These are phyloP conservation scores for Cosmia trapezina DNA, from an alignment of 2,888 invertebrate genomes.

Conservation along the genomic window DNA sequence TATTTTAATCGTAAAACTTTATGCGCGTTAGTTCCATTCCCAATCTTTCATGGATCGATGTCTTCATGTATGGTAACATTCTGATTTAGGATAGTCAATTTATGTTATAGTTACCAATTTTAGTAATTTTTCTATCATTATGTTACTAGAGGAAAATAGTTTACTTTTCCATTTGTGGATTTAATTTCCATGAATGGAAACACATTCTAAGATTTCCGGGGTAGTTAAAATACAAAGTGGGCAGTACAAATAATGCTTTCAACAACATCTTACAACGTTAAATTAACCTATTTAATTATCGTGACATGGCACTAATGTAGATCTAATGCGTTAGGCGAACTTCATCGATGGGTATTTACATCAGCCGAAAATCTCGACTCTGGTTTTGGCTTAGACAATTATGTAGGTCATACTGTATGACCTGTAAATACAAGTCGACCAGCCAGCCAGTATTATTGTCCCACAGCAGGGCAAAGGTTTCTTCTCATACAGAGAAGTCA, in stretches of 20 bases:
- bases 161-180: not conserved
- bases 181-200: not conserved
- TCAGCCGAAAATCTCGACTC: not conserved
- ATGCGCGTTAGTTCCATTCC: slow-evolving; percentile 28
- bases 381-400: not conserved
- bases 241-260: slow-evolving; percentile 17
- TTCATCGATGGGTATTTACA: not conserved
- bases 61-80: slow-evolving; percentile 11
- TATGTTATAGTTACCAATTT: not conserved
- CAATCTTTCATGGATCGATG: slow-evolving; percentile 12
- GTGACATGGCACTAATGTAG: too few relatives aligned
- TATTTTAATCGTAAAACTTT: slow-evolving; percentile 36
- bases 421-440: too few relatives aligned
- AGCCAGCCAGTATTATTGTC: too few relatives aligned
- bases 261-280: not conserved
- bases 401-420: too few relatives aligned
- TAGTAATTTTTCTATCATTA: not conserved
- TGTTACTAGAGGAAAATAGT: not conserved
- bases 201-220: slow-evolving; percentile 2
- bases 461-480: too few relatives aligned
- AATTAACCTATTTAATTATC: too few relatives aligned
- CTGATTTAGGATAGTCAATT: slow-evolving; percentile 2
- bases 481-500: not conserved
- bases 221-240: not conserved
- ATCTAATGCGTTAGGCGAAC: not conserved